Base-by-base conservation (phyloP, 2,888 invertebrate species). In the Cheilosia variabilis region DNA sequence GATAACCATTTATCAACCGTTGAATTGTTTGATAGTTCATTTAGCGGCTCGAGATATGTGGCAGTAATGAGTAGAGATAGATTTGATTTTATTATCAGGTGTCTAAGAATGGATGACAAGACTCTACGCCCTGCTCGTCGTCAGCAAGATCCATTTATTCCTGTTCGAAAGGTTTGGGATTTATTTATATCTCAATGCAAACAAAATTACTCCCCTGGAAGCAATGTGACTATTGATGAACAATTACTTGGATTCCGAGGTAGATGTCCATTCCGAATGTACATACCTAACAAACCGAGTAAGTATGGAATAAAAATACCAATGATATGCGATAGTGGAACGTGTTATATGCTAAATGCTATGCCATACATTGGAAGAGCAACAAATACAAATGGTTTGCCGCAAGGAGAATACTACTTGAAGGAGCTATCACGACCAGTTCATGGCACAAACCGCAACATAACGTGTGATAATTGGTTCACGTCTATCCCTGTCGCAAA, bases 401-500 rank as follows among this genome's bases (percentile, higher is more conserved):
- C 22, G 22, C 22, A 22, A 22, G 22, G 22, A 22, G 62, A 69
- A 60, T 77, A 69, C 31, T 77, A 77, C 62, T 69, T 60, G 62
- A 71, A 83, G 79, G 80, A 87, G 80, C 75, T 89, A 57, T 87
- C 88, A 62, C 82, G 87, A 79, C 87, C 88, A 57, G 84, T 88
- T 86, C 87, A 89, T 75, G 87, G 87, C 45, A 87, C 77, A 60
- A 78, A 87, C 53, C 52, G 82, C n/a, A n/a, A n/a, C n/a, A n/a
- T n/a, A n/a, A n/a, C n/a, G n/a, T n/a, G n/a, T n/a, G n/a, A n/a
- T n/a, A 91, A 90, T 81, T 90, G 90, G 90, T 91, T 91, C 73
- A 90, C 90, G 5, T 89, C 90, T 22, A 88, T 90, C 24, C 83
- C 88, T 47, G 65, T 90, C n/a, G 89, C 89, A 17, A 82, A 77